phyloP scores from a whole-genome alignment of 2,113 vertebrate species.

The Jaculus jaculus region DNA sequence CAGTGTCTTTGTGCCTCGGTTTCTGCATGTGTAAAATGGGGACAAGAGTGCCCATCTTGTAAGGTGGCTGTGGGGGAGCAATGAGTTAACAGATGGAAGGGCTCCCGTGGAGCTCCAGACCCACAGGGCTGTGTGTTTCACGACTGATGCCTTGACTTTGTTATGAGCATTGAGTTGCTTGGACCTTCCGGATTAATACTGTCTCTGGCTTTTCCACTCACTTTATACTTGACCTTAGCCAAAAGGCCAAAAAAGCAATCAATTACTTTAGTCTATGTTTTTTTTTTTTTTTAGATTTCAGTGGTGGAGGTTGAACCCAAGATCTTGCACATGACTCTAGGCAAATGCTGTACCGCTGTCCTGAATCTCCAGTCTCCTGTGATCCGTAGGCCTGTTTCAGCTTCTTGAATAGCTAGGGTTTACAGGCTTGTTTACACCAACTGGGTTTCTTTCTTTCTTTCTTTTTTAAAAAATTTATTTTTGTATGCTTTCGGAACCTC shows the following conservation, averaged over 20 bases:
- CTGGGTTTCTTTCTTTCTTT: background rate
- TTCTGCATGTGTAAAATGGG: background rate
- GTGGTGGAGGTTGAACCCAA: background rate
- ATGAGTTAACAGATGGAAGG: accelerated
- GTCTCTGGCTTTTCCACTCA: background rate
- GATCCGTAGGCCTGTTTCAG: no score
- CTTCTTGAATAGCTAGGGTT: background rate
- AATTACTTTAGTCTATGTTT: no score
- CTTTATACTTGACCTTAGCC: no score
- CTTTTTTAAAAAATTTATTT: background rate
- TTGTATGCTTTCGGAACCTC: background rate
- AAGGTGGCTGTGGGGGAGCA: background rate
- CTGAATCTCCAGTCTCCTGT: no score
- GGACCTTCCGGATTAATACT: accelerated
- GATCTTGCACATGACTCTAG: background rate
- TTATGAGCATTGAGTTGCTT: background rate
- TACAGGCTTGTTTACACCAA: background rate
- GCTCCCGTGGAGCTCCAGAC: background rate
- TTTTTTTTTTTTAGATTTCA: background rate
- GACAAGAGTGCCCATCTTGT: background rate
- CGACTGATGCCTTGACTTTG: background rate
- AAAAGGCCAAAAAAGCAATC: no score
- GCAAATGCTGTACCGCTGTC: background rate
- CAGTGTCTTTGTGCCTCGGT: background rate
- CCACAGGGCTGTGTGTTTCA: accelerated